Evolutionary conservation across 2,888 invertebrate genomes (phyloP).

Genomic region (Kuschelorhynchus macadamiae): DNA sequence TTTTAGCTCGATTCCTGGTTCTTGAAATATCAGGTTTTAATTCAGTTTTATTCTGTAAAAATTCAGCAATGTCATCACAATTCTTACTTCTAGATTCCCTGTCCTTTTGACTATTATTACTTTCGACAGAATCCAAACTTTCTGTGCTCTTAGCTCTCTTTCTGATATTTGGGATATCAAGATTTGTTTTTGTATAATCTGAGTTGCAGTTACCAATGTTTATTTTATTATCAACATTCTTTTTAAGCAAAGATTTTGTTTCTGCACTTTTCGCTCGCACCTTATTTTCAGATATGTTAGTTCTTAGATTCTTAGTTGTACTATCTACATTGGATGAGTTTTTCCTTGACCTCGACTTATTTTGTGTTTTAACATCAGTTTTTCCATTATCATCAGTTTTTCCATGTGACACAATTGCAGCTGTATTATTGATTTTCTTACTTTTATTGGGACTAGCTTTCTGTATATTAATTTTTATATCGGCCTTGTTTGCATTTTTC

Average conservation of each 20-base stretch:
- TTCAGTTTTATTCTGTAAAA: neutral
- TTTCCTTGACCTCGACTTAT: too few species aligned
- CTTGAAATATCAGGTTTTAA: neutral
- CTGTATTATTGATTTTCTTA: neutral
- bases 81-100: neutral
- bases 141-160: neutral
- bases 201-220: too few species aligned
- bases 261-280: neutral
- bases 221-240: too few species aligned
- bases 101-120: neutral
- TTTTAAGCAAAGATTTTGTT: neutral
- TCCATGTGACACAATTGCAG: too few species aligned
- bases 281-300: neutral
- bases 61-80: neutral
- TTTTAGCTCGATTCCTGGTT: neutral
- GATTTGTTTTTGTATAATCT: neutral
- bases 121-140: neutral
- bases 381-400: too few species aligned
- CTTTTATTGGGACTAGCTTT: conserved; percentile 13
- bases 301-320: neutral
- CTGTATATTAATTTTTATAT: conserved; percentile 10
- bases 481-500: neutral
- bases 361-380: too few species aligned
- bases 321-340: too few species aligned
- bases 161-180: neutral